phyloP scores from a whole-genome alignment of 1,140 invertebrate genomes.

The Druon quercuslanigerum region DNA sequence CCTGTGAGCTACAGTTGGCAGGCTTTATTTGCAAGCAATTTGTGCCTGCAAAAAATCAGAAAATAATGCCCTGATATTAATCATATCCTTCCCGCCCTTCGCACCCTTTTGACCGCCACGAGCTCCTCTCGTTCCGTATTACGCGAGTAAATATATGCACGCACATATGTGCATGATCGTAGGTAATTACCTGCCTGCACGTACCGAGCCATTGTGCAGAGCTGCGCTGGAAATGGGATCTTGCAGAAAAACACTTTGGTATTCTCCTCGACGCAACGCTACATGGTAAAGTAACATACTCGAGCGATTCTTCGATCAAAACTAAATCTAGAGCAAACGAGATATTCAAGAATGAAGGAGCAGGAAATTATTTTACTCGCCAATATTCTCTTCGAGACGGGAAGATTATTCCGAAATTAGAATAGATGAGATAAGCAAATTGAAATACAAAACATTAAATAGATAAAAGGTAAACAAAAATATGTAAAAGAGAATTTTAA shows the following conservation, averaged over 20 bases:
- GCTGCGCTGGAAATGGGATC: constrained; percentile 56
- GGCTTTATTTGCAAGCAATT: constrained; percentile 73
- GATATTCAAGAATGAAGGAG: not conserved
- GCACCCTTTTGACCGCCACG: constrained; percentile 49
- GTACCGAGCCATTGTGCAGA: constrained; percentile 47
- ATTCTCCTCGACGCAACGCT: not conserved
- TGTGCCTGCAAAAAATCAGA: constrained; percentile 68
- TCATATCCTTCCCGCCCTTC: constrained; percentile 60
- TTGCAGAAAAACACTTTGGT: constrained; percentile 11
- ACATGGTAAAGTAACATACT: too few species aligned
- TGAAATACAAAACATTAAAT: too few species aligned
- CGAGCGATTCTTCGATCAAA: constrained; percentile 1
- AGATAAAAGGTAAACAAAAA: too few species aligned
- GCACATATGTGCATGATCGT: constrained; percentile 56
- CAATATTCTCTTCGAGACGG: too few species aligned
- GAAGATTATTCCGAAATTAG: too few species aligned
- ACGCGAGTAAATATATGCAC: constrained; percentile 60
- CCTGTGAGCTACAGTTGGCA: constrained; percentile 51
- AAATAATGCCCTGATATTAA: constrained; percentile 73
- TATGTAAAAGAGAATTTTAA: too few species aligned
- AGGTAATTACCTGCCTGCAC: constrained; percentile 55
- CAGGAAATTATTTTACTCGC: too few species aligned
- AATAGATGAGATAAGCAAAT: too few species aligned
- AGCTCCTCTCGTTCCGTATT: constrained; percentile 55
- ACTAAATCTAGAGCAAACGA: constrained; percentile 27